Evolutionary conservation across 2,113 vertebrate genomes (phyloP).

Genomic region (Sapajus apella): DNA sequence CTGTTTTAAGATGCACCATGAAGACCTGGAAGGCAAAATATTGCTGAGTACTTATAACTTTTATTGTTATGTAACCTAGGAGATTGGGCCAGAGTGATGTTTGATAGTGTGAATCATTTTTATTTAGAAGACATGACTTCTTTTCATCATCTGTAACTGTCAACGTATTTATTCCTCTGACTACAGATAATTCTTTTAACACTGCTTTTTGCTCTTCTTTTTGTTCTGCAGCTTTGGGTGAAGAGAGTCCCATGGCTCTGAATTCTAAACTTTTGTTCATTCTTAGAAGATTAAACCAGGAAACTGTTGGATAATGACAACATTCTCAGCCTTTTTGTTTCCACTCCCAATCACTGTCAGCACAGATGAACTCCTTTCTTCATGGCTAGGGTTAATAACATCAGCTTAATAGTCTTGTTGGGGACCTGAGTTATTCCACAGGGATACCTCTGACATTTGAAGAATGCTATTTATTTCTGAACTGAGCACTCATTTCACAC

Average conservation of each 20-base stretch:
- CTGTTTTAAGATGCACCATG: neutral
- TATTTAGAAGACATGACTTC: neutral
- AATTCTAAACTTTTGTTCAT: neutral
- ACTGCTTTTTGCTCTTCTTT: neutral
- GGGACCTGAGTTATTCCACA: conserved; percentile 3
- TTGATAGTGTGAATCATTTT: conserved; percentile 49
- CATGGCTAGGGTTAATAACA: neutral
- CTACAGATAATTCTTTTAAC: neutral
- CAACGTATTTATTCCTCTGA: neutral
- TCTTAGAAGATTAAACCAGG: conserved; percentile 30
- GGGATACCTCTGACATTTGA: conserved; percentile 52
- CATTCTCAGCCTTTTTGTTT: neutral
- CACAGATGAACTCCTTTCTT: neutral
- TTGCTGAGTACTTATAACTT: neutral
- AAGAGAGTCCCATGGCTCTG: neutral
- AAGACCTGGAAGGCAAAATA: neutral
- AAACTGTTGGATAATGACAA: neutral
- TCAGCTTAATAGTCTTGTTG: conserved; percentile 8
- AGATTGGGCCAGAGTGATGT: neutral
- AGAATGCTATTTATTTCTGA: conserved; percentile 49
- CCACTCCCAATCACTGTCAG: neutral
- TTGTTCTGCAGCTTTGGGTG: neutral
- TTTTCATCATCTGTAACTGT: conserved; percentile 31
- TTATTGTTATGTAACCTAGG: conserved; percentile 6
- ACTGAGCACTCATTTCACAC: neutral